A percentile compares a stretch with the other conserved stretches of the same genome.
Evolutionary conservation across 2,797 vertebrate genomes (phyloP).

Genomic region (Sylvilagus floridanus): DNA sequence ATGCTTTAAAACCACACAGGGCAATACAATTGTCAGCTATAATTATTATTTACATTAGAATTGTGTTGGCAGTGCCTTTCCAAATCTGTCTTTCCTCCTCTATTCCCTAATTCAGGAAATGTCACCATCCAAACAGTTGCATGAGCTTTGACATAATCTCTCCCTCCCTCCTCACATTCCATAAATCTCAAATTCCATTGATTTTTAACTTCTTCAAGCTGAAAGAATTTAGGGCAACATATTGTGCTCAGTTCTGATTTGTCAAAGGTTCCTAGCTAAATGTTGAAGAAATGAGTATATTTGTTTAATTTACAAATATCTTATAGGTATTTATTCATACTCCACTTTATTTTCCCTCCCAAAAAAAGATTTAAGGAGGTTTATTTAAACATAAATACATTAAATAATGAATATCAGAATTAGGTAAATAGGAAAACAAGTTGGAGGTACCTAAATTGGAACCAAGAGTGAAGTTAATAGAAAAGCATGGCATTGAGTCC

Average conservation of each 20-base stretch:
- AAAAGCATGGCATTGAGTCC: neutral
- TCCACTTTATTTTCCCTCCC: neutral
- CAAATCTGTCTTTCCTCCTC: neutral
- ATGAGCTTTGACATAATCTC: neutral
- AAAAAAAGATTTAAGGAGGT: neutral
- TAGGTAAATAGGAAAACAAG: neutral
- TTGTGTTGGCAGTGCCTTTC: neutral
- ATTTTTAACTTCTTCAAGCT: neutral
- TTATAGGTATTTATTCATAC: neutral
- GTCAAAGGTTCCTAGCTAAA: neutral
- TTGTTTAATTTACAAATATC: neutral
- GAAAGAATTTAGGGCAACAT: neutral
- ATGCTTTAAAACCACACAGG: neutral
- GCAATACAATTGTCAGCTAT: neutral
- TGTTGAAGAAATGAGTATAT: neutral
- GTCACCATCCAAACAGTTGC: neutral
- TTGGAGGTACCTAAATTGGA: neutral
- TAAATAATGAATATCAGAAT: neutral
- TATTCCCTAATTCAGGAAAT: neutral
- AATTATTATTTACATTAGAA: slow-evolving; percentile 54
- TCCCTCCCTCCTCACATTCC: neutral
- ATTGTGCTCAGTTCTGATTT: neutral
- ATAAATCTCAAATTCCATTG: neutral
- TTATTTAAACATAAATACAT: neutral
- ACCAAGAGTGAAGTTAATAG: neutral